Conservation (phyloP, 2,888 invertebrate genomes). For the Polyploca ridens region DNA sequence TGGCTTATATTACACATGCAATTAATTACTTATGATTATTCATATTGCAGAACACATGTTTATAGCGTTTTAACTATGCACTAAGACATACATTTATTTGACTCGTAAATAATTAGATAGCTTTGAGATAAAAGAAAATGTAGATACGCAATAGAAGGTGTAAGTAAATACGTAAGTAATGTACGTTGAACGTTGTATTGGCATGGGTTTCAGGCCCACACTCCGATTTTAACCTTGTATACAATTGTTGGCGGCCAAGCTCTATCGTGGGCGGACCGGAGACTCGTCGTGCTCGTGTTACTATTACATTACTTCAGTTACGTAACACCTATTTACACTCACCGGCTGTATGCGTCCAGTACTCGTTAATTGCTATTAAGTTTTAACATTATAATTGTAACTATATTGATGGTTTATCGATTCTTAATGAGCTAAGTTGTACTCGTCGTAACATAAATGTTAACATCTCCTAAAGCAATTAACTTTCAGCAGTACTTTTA, state of each 20-base stretch:
- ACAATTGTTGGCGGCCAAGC: slow-evolving; percentile 65
- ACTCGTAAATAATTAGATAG: not conserved
- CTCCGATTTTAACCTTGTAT: slow-evolving; percentile 68
- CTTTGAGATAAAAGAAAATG: not conserved
- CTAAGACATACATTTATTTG: no score
- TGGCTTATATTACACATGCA: not conserved
- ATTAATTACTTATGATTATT: not conserved
- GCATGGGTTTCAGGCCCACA: slow-evolving; percentile 65
- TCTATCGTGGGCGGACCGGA: slow-evolving; percentile 66
- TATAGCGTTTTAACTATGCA: no score
- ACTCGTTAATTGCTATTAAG: slow-evolving; percentile 8
- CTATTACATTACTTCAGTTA: slow-evolving; percentile 60
- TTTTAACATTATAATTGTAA: not conserved
- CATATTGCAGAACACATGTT: not conserved
- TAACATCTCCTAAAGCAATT: slow-evolving; percentile 1
- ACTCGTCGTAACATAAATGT: not conserved
- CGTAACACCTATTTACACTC: slow-evolving; percentile 61
- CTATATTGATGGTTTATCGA: not conserved
- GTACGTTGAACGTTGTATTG: slow-evolving; percentile 43
- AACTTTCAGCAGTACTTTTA: slow-evolving; percentile 13
- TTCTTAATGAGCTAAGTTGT: not conserved
- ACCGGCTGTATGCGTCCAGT: slow-evolving; percentile 26
- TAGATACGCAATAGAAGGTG: slow-evolving; percentile 30
- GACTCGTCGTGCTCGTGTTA: slow-evolving; percentile 52
- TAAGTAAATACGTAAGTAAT: slow-evolving; percentile 18